Base-by-base conservation (phyloP, 2,888 invertebrate species). In the Psylliodes chrysocephalus region DNA sequence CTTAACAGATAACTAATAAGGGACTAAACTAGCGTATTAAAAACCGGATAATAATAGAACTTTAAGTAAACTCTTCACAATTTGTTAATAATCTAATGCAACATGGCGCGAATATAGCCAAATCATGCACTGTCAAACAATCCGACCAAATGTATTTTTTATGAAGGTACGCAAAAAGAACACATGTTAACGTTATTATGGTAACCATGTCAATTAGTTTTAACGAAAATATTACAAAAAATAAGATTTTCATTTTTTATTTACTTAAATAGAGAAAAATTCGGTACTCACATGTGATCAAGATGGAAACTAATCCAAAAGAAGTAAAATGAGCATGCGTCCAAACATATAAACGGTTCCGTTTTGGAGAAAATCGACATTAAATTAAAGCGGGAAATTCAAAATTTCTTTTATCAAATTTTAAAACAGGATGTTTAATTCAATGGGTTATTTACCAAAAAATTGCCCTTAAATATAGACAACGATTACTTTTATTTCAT, bases 301-400 rank as follows among this genome's bases (percentile, higher is more conserved):
- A 89, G 91, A 91, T 91, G 91, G 91, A 90, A 89, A 90, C 90
- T 91, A 89, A 89, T 89, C 90, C 90, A 90, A 90, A 91, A 91
- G 90, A 90, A 88, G 86, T 85, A 85, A 84, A 84, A 83, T 85
- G 87, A 87, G 89, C 90, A 87, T 89, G 90, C 90, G 90, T 87
- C 8, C 86, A 22, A 60, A 49, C 60, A 72, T 71, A 73, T 68
- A 66, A 77, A 74, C 74, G 74, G 73, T 70, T 68, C 52, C 57
- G 46, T 66, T 61, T 59, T 59, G 64, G 57, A 49, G 49, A 69
- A 70, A 67, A 68, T 70, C 69, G 59, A 71, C 63, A 71, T 55
- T 52, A 8, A 5, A 17, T n/a, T 52, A 14, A 15, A 38, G 75
- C 76, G 75, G 68, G 25, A 71, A 71, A 61, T 73, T 76, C 51